Evolutionary conservation across 2,113 vertebrate genomes (phyloP), one percentile per base, ranked within the genome.

Genomic region (Cebidichthys violaceus): DNA sequence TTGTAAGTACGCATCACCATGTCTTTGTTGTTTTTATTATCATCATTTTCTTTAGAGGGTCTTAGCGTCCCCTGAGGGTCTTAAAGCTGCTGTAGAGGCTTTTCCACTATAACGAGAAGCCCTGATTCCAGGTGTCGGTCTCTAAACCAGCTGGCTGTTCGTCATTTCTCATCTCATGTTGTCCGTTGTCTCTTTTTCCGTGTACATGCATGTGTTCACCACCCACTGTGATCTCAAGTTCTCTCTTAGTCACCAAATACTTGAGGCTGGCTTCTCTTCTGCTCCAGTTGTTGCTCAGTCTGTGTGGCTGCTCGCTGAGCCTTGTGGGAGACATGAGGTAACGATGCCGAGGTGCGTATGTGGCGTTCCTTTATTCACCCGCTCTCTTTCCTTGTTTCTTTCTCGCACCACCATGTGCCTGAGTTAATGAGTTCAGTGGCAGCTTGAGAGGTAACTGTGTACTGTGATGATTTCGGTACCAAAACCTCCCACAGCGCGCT

Each of bases 231-330:
- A 72, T 89, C 86, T 59, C 69, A 29, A n/a, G 74, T 29, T 81
- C 73, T 73, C 52, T 68, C 74, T 88, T 84, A 90, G 88, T 92
- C 88, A 86, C 85, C 82, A 79, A 82, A 88, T 78, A 83, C 81
- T 88, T 66, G 41, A 66, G 77, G 83, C 87, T 27, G 74, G 65
- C 70, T 77, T 76, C 80, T 82, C 88, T 92, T 92, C 90, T 91
- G 90, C 91, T 93, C 88, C 75, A 92, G 87, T 93, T 92, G 87
- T 77, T 88, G 52, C 82, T 87, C 62, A 52, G 76, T 10, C 75
- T 79, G 75, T 74, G 80, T 61, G 50, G 80, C 85, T 75, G 82
- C 75, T 76, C 45, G 74, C 57, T 15, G 13, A 82, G 83, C 79
- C 73, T 79, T 77, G 59, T 86, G 80, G 79, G 88, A 88, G 78